Percentiles rank a stretch among this genome's conserved stretches.
These are phyloP conservation scores for Oxygymnocypris stewartii DNA, from an alignment of 2,113 vertebrate genomes.

Conservation along the genomic window DNA sequence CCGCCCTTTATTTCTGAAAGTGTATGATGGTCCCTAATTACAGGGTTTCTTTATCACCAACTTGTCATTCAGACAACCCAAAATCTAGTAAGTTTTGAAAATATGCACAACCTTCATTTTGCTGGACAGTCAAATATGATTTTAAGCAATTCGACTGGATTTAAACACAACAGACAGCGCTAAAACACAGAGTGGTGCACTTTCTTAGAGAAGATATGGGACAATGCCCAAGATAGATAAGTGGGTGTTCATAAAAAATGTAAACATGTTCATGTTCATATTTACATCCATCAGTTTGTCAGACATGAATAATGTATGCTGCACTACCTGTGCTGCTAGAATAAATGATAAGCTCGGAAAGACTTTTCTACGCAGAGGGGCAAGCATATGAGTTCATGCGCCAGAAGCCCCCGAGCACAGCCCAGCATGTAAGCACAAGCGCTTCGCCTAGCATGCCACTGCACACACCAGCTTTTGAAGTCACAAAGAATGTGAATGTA, in stretches of 20 bases:
- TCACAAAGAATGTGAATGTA: background rate
- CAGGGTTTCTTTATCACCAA: background rate
- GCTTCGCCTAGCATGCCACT: constrained; percentile 32
- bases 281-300: constrained; percentile 51
- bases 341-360: constrained; percentile 70
- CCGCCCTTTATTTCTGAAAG: no score
- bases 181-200: background rate
- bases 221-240: background rate
- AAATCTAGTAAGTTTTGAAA: background rate
- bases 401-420: constrained; percentile 48
- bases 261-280: constrained; percentile 39
- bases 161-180: background rate
- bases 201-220: background rate
- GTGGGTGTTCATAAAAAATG: constrained; percentile 34
- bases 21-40: background rate
- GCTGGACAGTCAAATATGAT: background rate
- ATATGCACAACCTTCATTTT: background rate
- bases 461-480: background rate
- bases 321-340: constrained; percentile 51
- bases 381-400: constrained; percentile 60
- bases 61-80: background rate
- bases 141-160: background rate
- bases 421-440: constrained; percentile 27
- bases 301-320: constrained; percentile 64
- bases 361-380: constrained; percentile 57